Evolutionary conservation across 30 jellyfish, hydroid and myxozoan genomes (phyloP), one percentile per base, ranked within the genome.

Genomic region (Pelagia noctiluca): DNA sequence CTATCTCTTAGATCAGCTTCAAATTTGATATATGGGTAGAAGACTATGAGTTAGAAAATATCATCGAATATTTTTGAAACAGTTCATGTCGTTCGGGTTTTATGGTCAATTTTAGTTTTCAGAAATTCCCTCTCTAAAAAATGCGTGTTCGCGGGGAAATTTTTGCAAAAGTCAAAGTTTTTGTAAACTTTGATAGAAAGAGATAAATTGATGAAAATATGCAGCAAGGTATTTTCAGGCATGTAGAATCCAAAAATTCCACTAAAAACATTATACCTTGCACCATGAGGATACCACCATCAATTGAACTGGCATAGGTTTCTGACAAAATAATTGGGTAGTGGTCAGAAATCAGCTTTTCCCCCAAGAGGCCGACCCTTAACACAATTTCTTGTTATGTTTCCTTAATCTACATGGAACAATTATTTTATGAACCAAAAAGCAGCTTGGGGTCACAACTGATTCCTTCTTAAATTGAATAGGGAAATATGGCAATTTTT

Each of bases 391-490:
- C 23, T 61, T 61, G 11, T 64, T 33, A 64, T 64, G 63, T 10
- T 2, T 25, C 33, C 78, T 33, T 22, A 64, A 28, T 64, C 65
- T 64, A 64, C 78, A 64, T 0, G 19, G 7, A 64, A 64, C 50
- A 64, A 7, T 25, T 48, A 64, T 64, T 38, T 64, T 3, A 25
- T 28, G 30, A 48, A 33, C 78, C 65, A 64, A 64, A 64, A 64
- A 64, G 11, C 78, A 64, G 63, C 78, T 22, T 64, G 63, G 63
- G 78, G 78, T 64, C 78, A n/a, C 33, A 64, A 64, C 63, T 64
- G 65, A 38, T 33, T 64, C 50, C 50, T 28, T 3, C 19, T 33
- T 25, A 25, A 10, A 22, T 64, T 28, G 63, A 35, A 10, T 64
- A 18, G 47, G 7, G 22, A 64, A 64, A 64, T 64, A 48, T 64